A percentile compares a stretch with the other conserved stretches of the same genome.
phyloP scores from a whole-genome alignment of 2,797 vertebrate genomes.

The Pseudochirops corinnae region DNA sequence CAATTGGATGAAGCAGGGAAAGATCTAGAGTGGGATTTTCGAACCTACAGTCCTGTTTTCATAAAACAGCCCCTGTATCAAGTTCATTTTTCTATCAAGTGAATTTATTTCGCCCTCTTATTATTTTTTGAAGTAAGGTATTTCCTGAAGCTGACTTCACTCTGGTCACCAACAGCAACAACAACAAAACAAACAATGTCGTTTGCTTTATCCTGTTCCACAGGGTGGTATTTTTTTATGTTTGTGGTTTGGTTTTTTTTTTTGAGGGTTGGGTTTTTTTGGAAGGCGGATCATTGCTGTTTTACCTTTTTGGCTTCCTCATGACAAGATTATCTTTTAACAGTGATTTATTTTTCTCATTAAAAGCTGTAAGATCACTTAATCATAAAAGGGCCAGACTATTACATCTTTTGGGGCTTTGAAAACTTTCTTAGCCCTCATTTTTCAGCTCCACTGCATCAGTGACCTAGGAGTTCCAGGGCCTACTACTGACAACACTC shows the following conservation, averaged over 20 bases:
- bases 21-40: conserved; percentile 61
- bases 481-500: conserved; percentile 66
- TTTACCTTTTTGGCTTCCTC: conserved; percentile 83
- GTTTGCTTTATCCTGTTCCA: conserved; percentile 77
- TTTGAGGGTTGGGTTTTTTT: conserved; percentile 46
- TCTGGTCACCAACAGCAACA: conserved; percentile 54
- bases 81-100: conserved; percentile 70
- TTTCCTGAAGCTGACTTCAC: conserved; percentile 72
- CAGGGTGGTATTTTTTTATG: conserved; percentile 54
- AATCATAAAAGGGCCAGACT: conserved; percentile 79
- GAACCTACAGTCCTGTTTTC: conserved; percentile 24
- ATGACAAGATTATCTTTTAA: conserved; percentile 86
- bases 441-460: conserved; percentile 82
- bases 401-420: conserved; percentile 81
- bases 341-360: conserved; percentile 87
- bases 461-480: conserved; percentile 59
- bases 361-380: conserved; percentile 83
- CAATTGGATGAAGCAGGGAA: conserved; percentile 61
- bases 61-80: conserved; percentile 36
- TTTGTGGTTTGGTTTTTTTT: background rate
- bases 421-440: conserved; percentile 78
- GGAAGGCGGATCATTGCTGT: conserved; percentile 76
- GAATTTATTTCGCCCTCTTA: conserved; percentile 57
- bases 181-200: conserved; percentile 79
- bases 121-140: conserved; percentile 68